Base-by-base conservation (phyloP, 2,797 vertebrate genomes). In the Salmo trutta region DNA sequence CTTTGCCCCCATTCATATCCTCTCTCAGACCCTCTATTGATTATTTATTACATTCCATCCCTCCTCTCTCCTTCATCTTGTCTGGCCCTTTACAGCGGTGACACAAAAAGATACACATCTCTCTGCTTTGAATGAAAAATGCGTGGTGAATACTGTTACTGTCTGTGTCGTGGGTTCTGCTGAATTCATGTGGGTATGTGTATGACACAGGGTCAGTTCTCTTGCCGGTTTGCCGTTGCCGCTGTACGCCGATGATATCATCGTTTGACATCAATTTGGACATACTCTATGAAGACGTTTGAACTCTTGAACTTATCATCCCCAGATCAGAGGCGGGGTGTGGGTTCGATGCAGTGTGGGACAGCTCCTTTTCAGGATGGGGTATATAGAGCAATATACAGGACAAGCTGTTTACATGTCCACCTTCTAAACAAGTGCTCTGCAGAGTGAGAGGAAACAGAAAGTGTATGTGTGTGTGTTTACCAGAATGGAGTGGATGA, bases 101-200 rank as follows among this genome's bases (percentile, higher is more conserved):
- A 73, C 24, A 67, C 65, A 29, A 14, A 67, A 67, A 73, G 71
- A 73, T 59, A 56, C 6, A 54, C 53, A 73, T 73, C 71, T 73
- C 19, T 73, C 71, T 33, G 7, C 24, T 73, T 54, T 59, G 27
- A 29, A 73, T 56, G 19, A 19, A 59, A 53, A 7, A 73, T 19
- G 29, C 51, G 15, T 56, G 52, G 59, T 62, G 59, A n/a, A 10
- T 56, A 27, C 52, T 29, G 53, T 47, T 71, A 12, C 15, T 10
- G 16, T 17, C 14, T 56, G 27, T 56, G 53, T 31, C 47, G 68
- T 73, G 71, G 16, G 27, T 73, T 41, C 36, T 54, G 52, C 14
- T 73, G 27, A 56, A 56, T n/a, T 73, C 24, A 73, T 59, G 36
- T 4, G 33, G 67, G 67, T 19, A 69, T 70, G 33, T 51, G 41